Evolutionary conservation across 2,113 vertebrate species (phyloP).

Genomic region (Amblyornis subalaris): DNA sequence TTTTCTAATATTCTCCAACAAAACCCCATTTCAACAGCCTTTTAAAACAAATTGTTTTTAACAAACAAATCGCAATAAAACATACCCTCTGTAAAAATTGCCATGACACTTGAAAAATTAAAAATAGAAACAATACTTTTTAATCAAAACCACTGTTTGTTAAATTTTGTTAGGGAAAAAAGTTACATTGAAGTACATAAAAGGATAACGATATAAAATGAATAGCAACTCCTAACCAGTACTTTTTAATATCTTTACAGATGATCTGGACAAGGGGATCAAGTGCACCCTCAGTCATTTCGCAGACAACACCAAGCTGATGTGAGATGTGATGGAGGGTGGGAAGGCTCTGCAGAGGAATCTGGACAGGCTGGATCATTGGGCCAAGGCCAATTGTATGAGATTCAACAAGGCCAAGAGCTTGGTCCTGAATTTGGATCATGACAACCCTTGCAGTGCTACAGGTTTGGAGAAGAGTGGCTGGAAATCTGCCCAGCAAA

Average conservation of each 20-base stretch:
- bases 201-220: not conserved
- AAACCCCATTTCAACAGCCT: not conserved
- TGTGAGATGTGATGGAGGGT: not conserved
- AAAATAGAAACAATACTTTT: not conserved
- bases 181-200: not conserved
- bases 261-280: not conserved
- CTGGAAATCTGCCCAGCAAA: not conserved
- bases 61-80: not conserved
- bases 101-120: not conserved
- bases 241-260: not conserved
- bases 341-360: not conserved
- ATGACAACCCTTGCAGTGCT: accelerated
- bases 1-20: not conserved
- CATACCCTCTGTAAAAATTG: not conserved
- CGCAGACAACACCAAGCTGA: not conserved
- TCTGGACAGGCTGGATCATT: too few species aligned
- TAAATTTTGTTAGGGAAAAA: not conserved
- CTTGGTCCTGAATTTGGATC: not conserved
- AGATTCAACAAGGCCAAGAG: not conserved
- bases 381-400: accelerated
- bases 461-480: not conserved
- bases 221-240: not conserved
- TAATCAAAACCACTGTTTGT: not conserved
- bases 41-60: not conserved
- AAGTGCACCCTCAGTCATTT: not conserved